Evolutionary conservation across 2,888 invertebrate genomes (phyloP), one percentile per base, ranked within the genome.

Genomic region (Nymphalis urticae): DNA sequence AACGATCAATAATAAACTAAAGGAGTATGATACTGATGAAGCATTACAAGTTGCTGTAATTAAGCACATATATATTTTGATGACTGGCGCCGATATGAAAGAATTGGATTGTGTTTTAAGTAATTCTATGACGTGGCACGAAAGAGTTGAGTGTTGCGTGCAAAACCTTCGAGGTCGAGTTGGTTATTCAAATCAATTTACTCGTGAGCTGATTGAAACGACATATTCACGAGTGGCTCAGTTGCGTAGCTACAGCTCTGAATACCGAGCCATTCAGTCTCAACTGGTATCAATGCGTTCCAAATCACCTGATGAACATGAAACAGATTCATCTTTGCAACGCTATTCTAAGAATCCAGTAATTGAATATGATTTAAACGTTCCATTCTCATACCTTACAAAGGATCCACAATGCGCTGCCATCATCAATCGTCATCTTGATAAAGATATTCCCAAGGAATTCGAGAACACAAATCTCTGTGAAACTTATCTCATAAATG

Each of bases 171-270:
- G 80, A 4, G 80, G 79, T 0, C 75, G 72, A 13, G 79, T 83
- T 0, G 65, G 79, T 0, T 77, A 83, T 59, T 83, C 88, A 0
- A 70, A 75, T 6, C 86, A 86, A 69, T 88, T 87, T 69, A 74
- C 79, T 0, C 77, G 78, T 21, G 77, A 76, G 10, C 65, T 82
- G 0, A 78, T 88, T 9, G 78, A 84, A 48, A 66, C 79, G 0
- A 82, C 85, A 1, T 79, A 82, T 68, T 73, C 71, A 5, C 76
- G 82, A 19, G 72, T 85, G 7, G 24, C 66, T 32, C 76, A 79
- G 47, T 75, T 71, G 4, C 75, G 78, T 4, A 53, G 64, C 7
- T 79, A 82, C 68, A 70, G 70, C 21, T 59, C 68, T 0, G 53
- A 66, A 2, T 71, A 71, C 7, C 72, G 68, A 9, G 69, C 73